phyloP scores from a whole-genome alignment of 2,888 invertebrate genomes.

The Pristionchus japonicus region DNA sequence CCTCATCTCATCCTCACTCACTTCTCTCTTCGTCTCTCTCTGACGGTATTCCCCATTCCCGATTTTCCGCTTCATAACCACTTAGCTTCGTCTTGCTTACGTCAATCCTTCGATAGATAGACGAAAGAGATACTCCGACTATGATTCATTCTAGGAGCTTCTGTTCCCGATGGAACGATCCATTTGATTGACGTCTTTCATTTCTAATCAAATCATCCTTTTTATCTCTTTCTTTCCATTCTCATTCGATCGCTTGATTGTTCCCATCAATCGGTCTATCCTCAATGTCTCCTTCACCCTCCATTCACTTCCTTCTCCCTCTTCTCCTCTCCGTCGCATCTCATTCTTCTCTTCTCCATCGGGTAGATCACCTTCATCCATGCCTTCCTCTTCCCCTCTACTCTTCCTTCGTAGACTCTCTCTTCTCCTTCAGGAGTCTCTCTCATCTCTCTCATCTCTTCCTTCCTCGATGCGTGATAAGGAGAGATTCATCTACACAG shows the following conservation, averaged over 20 bases:
- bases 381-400: background rate
- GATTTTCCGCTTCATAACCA: slow-evolving; percentile 33
- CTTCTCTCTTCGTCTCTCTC: background rate
- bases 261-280: background rate
- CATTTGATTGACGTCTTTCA: background rate
- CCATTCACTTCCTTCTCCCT: background rate
- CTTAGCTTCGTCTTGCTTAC: slow-evolving; percentile 13
- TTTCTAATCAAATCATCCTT: slow-evolving; percentile 11
- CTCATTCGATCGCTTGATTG: background rate
- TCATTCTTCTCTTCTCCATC: slow-evolving; percentile 5
- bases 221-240: background rate
- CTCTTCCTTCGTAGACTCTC: background rate
- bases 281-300: background rate
- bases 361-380: background rate
- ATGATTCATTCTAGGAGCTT: background rate
- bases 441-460: slow-evolving; percentile 9
- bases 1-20: background rate
- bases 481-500: slow-evolving; percentile 65
- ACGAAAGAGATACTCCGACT: background rate
- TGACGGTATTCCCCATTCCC: slow-evolving; percentile 15
- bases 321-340: background rate
- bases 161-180: background rate
- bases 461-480: slow-evolving; percentile 40
- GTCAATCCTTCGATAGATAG: background rate
- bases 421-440: background rate